Conservation (phyloP, 2,797 vertebrate species). For the Mormyrus hasselquistii region DNA sequence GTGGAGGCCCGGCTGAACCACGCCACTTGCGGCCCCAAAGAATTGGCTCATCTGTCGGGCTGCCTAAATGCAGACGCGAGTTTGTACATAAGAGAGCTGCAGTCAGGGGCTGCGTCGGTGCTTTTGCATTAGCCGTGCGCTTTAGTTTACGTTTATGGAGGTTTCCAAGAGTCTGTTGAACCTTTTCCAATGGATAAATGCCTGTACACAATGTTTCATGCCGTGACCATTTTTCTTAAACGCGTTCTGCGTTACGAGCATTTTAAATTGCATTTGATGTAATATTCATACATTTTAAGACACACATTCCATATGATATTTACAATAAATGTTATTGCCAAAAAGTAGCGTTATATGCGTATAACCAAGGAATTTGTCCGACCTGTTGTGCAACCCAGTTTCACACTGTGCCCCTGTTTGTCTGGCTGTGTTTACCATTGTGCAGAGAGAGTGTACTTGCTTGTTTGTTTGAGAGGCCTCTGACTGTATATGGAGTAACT, state of each 20-base stretch:
- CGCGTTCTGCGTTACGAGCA: not conserved
- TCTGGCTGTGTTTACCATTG: not conserved
- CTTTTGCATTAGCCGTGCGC: not conserved
- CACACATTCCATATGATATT: constrained; percentile 21
- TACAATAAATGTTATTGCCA: constrained; percentile 10
- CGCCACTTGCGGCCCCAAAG: not conserved
- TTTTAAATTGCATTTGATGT: not conserved
- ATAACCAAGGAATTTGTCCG: not conserved
- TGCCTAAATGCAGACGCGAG: not conserved
- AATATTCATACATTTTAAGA: constrained; percentile 19
- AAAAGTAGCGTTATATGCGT: constrained; percentile 4
- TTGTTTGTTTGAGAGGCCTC: constrained; percentile 3
- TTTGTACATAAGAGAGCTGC: not conserved
- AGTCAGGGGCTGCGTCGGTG: not conserved
- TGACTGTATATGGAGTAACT: not conserved
- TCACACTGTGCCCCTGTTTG: not conserved
- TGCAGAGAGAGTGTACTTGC: not conserved
- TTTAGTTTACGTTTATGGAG: not conserved
- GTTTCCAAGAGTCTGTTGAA: not conserved
- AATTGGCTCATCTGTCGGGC: not conserved
- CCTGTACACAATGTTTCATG: not conserved
- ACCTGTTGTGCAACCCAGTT: not conserved
- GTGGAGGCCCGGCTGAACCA: not conserved
- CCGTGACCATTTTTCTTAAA: constrained; percentile 15
- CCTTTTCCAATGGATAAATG: not conserved